phyloP scores from a whole-genome alignment of 1,140 invertebrate genomes.

The Diorhabda elongata region DNA sequence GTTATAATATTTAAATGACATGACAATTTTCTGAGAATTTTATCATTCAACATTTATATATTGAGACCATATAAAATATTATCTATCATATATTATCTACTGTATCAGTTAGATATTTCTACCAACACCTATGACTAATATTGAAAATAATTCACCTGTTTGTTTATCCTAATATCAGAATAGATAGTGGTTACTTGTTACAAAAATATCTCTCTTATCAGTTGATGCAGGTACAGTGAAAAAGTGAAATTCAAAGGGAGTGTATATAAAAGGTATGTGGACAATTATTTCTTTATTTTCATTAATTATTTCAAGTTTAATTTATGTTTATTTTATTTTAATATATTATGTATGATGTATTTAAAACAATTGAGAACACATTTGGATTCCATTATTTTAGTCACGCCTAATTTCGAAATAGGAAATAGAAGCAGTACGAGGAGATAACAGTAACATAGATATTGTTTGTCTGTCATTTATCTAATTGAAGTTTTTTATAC shows the following conservation, averaged over 20 bases:
- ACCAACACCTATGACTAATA: neutral
- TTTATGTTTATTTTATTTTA: neutral
- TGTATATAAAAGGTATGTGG: constrained; percentile 3
- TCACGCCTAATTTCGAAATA: no score
- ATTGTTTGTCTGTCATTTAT: no score
- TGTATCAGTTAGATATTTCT: no score
- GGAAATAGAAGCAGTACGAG: no score
- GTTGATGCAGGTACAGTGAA: neutral
- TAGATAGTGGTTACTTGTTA: constrained; percentile 1
- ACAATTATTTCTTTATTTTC: neutral
- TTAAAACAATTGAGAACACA: no score
- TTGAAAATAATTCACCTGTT: neutral
- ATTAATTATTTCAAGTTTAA: neutral
- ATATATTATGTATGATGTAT: no score
- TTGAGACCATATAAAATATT: neutral
- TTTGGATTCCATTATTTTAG: no score
- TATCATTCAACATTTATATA: neutral
- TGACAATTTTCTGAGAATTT: neutral
- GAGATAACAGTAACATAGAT: no score
- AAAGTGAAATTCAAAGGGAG: neutral
- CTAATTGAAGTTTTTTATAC: no score
- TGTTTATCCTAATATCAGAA: neutral
- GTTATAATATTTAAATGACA: no score
- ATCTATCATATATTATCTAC: no score
- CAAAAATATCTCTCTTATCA: neutral